A percentile compares a stretch with the other conserved stretches of the same genome.
These are phyloP conservation scores for Polypterus bichir DNA, from an alignment of 2,113 vertebrate genomes.

Conservation along the genomic window DNA sequence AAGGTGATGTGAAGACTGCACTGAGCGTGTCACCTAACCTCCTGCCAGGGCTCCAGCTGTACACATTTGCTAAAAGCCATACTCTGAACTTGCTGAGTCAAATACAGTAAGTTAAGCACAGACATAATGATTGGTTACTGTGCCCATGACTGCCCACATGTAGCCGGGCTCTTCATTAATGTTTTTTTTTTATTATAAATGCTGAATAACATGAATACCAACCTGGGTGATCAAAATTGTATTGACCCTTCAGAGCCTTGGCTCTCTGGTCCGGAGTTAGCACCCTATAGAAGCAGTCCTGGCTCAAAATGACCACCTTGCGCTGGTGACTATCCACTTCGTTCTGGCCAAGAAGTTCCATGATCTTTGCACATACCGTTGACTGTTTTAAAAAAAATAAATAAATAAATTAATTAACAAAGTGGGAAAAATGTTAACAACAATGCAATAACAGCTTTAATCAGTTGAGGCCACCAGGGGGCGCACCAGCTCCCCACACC, in stretches of 20 bases:
- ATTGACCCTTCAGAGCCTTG: conserved; percentile 85
- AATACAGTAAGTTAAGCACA: too few species aligned
- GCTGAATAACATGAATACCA: background rate
- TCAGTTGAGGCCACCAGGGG: too few species aligned
- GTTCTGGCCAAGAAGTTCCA: conserved; percentile 93
- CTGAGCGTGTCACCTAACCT: too few species aligned
- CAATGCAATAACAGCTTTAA: too few species aligned
- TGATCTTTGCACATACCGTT: conserved; percentile 94
- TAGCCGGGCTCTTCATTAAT: background rate
- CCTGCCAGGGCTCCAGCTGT: too few species aligned
- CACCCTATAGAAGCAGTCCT: conserved; percentile 86
- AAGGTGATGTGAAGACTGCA: too few species aligned
- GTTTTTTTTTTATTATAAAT: background rate
- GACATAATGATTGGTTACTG: too few species aligned
- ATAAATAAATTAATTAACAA: too few species aligned
- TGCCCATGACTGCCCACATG: background rate
- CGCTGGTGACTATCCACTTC: conserved; percentile 84
- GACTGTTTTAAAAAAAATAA: conserved; percentile 50
- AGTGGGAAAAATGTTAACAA: too few species aligned
- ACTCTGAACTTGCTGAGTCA: too few species aligned
- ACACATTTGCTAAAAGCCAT: too few species aligned
- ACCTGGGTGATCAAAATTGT: conserved; percentile 97
- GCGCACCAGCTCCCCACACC: too few species aligned
- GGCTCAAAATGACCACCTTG: conserved; percentile 82
- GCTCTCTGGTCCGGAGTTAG: conserved; percentile 79